Evolutionary conservation across 2,797 vertebrate genomes (phyloP).

Genomic region (Taenioides sp.): DNA sequence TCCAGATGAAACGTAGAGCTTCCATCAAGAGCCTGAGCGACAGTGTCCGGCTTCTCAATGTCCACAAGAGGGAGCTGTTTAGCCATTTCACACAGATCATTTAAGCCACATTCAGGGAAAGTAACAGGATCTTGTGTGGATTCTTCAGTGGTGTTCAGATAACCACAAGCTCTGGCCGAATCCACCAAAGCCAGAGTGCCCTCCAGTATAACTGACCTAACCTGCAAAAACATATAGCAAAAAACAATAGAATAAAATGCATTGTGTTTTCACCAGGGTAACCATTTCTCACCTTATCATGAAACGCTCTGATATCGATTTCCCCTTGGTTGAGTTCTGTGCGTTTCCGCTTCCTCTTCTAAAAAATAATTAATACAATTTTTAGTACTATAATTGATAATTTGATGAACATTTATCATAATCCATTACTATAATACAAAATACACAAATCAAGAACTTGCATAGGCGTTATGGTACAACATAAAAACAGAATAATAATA

Average conservation of each 20-base stretch:
- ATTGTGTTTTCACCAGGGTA: background rate
- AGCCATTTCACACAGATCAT: conserved; percentile 90
- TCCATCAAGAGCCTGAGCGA: conserved; percentile 49
- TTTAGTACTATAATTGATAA: background rate
- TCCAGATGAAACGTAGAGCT: conserved; percentile 72
- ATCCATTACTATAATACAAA: background rate
- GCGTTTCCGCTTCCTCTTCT: conserved; percentile 87
- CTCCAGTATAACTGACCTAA: conserved; percentile 82
- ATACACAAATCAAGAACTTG: too few relatives aligned
- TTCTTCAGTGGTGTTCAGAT: conserved; percentile 59
- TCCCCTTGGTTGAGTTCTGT: conserved; percentile 87
- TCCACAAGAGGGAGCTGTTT: conserved; percentile 79
- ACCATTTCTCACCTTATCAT: conserved; percentile 78
- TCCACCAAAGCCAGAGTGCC: conserved; percentile 82
- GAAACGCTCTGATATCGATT: conserved; percentile 84
- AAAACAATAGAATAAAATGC: background rate
- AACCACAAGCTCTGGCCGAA: conserved; percentile 76
- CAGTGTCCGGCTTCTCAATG: conserved; percentile 47
- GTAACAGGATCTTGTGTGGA: conserved; percentile 37
- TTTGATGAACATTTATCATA: background rate
- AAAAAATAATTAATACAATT: background rate
- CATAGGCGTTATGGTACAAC: too few relatives aligned
- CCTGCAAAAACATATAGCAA: conserved; percentile 63
- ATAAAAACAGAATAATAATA: too few relatives aligned
- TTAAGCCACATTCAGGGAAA: conserved; percentile 73